These are phyloP conservation scores for Agrilus mali DNA, from an alignment of 2,888 invertebrate species.

Conservation along the genomic window DNA sequence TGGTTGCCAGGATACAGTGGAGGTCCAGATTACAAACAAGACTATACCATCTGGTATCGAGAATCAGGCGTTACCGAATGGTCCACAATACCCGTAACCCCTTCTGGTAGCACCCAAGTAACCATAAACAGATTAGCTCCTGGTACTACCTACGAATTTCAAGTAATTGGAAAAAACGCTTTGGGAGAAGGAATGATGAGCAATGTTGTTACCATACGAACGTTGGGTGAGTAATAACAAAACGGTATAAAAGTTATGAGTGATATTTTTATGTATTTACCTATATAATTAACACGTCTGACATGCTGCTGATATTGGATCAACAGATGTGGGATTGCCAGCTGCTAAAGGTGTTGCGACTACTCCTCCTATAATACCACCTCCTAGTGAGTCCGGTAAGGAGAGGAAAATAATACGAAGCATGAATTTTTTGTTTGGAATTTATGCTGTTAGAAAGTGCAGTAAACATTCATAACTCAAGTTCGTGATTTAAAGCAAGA, in stretches of 20 bases:
- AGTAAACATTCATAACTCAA: too few species aligned
- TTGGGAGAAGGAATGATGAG: conserved; percentile 94
- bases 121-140: conserved; percentile 85
- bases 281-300: too few species aligned
- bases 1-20: conserved; percentile 96
- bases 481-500: too few species aligned
- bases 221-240: conserved; percentile 56
- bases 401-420: conserved; percentile 3
- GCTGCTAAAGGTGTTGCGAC: conserved; percentile 49
- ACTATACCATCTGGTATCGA: conserved; percentile 90
- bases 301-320: neutral
- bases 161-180: conserved; percentile 88
- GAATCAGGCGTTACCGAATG: conserved; percentile 81
- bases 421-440: too few species aligned
- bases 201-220: conserved; percentile 79
- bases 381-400: conserved; percentile 63
- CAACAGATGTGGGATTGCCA: conserved; percentile 42
- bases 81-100: conserved; percentile 88
- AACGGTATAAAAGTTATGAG: neutral
- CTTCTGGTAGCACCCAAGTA: conserved; percentile 78
- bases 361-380: conserved; percentile 54
- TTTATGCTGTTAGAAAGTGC: too few species aligned
- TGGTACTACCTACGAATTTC: conserved; percentile 89
- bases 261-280: neutral
- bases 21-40: conserved; percentile 88